phyloP scores from a whole-genome alignment of 1,140 invertebrate species.

The Nautilus pompilius region DNA sequence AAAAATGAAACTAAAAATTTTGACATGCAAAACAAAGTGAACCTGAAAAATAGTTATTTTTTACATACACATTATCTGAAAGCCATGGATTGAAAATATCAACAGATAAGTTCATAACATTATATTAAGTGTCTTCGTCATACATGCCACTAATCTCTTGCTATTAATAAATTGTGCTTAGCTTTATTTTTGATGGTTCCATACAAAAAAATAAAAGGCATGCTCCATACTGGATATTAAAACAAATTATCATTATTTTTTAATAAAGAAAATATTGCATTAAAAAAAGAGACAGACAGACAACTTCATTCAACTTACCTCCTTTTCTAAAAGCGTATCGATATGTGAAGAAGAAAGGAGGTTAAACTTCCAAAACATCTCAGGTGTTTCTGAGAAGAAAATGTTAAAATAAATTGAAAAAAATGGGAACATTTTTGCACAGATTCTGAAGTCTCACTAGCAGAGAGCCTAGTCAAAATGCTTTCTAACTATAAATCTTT shows the following conservation, averaged over 20 bases:
- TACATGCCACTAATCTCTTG: neutral
- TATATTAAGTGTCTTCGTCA: neutral
- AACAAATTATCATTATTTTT: conserved; percentile 1
- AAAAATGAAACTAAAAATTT: too few relatives aligned
- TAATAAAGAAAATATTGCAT: conserved; percentile 10
- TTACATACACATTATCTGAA: too few relatives aligned
- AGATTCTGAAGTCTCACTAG: too few relatives aligned
- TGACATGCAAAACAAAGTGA: too few relatives aligned
- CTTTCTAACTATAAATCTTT: too few relatives aligned
- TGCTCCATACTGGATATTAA: neutral
- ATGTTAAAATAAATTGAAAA: neutral
- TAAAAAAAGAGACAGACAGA: neutral
- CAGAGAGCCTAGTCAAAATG: too few relatives aligned
- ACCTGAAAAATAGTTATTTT: too few relatives aligned
- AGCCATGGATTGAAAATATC: too few relatives aligned
- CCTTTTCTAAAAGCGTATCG: conserved; percentile 71
- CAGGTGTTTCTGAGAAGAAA: conserved; percentile 15
- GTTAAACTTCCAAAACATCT: conserved; percentile 80
- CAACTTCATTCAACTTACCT: conserved; percentile 59
- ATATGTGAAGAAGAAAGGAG: conserved; percentile 70
- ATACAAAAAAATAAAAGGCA: conserved; percentile 9
- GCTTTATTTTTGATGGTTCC: neutral
- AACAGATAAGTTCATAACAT: too few relatives aligned
- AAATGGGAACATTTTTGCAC: neutral
- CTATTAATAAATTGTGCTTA: neutral